Conservation (phyloP, 1,140 invertebrate genomes). For the Drosophila insularis region DNA sequence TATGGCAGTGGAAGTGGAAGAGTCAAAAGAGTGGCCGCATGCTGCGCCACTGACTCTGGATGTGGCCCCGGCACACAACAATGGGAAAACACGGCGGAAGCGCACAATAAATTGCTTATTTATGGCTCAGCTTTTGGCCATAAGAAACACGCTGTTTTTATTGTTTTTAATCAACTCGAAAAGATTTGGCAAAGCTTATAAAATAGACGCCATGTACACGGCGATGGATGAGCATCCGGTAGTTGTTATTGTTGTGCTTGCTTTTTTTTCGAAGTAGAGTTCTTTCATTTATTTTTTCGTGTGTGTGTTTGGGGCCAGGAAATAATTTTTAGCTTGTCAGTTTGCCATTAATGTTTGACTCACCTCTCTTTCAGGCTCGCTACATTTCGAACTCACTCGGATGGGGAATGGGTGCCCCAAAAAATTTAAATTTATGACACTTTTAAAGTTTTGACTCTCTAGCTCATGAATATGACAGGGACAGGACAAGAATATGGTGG, state of each 20-base stretch:
- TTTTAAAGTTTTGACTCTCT: constrained; percentile 39
- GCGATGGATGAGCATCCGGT: constrained; percentile 74
- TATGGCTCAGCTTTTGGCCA: constrained; percentile 77
- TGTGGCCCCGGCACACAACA: constrained; percentile 54
- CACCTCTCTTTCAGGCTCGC: constrained; percentile 16
- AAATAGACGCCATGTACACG: constrained; percentile 70
- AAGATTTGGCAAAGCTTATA: constrained; percentile 78
- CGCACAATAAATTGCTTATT: constrained; percentile 81
- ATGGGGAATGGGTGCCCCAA: not conserved
- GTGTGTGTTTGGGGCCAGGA: constrained; percentile 55
- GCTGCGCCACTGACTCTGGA: constrained; percentile 55
- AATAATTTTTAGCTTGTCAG: constrained; percentile 65
- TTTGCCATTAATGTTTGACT: constrained; percentile 49
- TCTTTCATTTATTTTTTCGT: not conserved
- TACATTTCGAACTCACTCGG: not conserved
- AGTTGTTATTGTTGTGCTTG: constrained; percentile 31
- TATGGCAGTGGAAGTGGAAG: not conserved
- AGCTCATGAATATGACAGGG: constrained; percentile 34
- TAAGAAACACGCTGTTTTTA: constrained; percentile 80
- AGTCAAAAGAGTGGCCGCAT: constrained; percentile 40
- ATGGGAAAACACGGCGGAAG: constrained; percentile 76
- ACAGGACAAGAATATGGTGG: not conserved
- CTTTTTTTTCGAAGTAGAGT: constrained; percentile 2
- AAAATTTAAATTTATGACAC: constrained; percentile 55
- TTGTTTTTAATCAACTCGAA: constrained; percentile 81